Evolutionary conservation across 1,140 invertebrate species (phyloP).

Genomic region (Caenorhabditis inopinata): DNA sequence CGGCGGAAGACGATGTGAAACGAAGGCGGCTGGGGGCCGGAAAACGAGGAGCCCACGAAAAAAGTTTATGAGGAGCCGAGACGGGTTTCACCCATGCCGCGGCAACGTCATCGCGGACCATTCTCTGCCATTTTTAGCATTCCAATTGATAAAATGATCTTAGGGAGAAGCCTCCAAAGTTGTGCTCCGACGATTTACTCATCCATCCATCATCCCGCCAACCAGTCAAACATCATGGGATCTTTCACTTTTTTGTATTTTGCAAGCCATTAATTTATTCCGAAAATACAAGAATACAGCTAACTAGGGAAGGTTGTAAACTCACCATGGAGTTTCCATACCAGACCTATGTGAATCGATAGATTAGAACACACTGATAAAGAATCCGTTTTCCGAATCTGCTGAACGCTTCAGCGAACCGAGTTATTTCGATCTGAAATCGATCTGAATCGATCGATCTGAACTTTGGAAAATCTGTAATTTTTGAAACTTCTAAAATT

Average conservation of each 20-base stretch:
- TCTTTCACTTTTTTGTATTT: neutral
- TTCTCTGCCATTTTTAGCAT: neutral
- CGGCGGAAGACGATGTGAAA: neutral
- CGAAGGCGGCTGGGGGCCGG: neutral
- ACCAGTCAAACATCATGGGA: neutral
- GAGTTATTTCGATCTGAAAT: no score
- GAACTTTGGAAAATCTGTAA: no score
- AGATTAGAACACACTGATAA: no score
- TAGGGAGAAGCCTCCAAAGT: neutral
- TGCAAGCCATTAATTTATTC: neutral
- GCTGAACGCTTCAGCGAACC: no score
- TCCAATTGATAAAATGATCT: neutral
- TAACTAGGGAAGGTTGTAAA: no score
- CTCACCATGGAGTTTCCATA: no score
- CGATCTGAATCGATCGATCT: no score
- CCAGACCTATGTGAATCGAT: no score
- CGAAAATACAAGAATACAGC: no score
- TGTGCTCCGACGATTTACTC: neutral
- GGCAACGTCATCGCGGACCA: neutral
- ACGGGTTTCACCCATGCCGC: no score
- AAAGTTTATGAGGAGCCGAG: neutral
- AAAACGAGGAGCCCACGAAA: neutral
- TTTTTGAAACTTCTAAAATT: no score
- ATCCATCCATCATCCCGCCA: constrained; percentile 29
- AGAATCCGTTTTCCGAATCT: no score